These are phyloP conservation scores for Pharmacophagus antenor DNA, from an alignment of 2,888 invertebrate genomes.

Conservation along the genomic window DNA sequence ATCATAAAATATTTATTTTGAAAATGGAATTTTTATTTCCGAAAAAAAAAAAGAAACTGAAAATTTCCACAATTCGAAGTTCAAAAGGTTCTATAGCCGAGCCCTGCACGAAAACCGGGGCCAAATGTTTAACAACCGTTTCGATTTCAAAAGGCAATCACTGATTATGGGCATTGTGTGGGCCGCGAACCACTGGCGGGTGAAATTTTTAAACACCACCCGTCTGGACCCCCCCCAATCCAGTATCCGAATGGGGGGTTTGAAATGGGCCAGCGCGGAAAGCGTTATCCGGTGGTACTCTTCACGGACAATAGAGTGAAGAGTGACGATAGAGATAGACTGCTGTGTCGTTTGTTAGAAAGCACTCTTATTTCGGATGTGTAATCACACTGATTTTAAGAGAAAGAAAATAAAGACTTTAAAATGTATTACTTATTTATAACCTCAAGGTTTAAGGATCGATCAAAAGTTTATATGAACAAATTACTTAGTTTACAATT, in stretches of 20 bases:
- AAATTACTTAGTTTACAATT: too few species aligned
- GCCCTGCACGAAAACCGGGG: conserved; percentile 36
- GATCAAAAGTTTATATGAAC: too few species aligned
- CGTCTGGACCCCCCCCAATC: conserved; percentile 45
- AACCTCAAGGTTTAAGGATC: too few species aligned
- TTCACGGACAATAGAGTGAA: conserved; percentile 23
- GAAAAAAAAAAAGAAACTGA: neutral
- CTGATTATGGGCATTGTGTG: conserved; percentile 74
- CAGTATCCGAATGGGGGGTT: conserved; percentile 35
- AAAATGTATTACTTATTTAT: too few species aligned
- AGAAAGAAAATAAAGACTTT: too few species aligned
- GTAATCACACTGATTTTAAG: too few species aligned
- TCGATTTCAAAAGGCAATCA: conserved; percentile 79
- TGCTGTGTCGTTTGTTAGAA: conserved; percentile 21
- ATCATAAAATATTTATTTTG: neutral
- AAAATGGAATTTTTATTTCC: neutral
- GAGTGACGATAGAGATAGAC: conserved; percentile 10
- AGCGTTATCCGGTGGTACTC: conserved; percentile 30
- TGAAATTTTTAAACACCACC: conserved; percentile 77
- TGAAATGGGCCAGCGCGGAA: conserved; percentile 37
- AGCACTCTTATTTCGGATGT: conserved; percentile 7
- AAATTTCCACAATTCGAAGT: conserved; percentile 19
- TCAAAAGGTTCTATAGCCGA: conserved; percentile 31
- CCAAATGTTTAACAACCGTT: conserved; percentile 66
- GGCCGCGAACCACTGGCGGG: conserved; percentile 60